Base-by-base conservation (phyloP, 1,140 invertebrate species). In the Trissolcus basalis region DNA sequence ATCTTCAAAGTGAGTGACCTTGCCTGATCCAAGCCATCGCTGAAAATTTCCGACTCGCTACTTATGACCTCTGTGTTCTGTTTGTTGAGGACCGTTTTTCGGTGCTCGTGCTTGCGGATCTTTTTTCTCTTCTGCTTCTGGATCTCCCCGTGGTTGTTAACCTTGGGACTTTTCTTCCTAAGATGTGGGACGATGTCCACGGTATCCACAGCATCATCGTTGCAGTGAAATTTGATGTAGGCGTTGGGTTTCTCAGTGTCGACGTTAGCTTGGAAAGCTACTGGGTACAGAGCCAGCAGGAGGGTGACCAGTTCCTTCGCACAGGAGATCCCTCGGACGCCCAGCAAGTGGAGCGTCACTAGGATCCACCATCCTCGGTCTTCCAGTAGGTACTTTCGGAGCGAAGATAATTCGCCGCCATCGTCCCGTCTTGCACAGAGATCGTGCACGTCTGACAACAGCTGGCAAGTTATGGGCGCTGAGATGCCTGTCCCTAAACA, bases 321-420 rank as follows among this genome's bases (percentile, higher is more conserved):
- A 76, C 91, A 92, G 3, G 90, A 90, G 13, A 92, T 71, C 11
- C 90, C 90, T 80, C 91, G 82, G 1, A 91, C 89, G 1, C 91
- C 91, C 4, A 92, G 79, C 0, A 89, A 81, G 27, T 90, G 87
- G 5, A 93, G 86, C 36, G 90, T 86, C 43, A 90, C 88, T 9
- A 93, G 82, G 53, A 89, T 90, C 49, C 90, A 86, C 92, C 92
- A 93, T 9, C 92, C 92, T 51, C 90, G 85, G 15, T 91, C 91
- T 3, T 88, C 86, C 0, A 91, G 82, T 49, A 92, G 69, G 78
- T 92, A 91, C 48, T 87, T 89, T 33, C 89, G 87, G 33, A 93
- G 78, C 8, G 86, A 68, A 2, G 79, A 58, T 11, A 90, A 79
- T 70, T 90, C 87, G 13, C 78, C 83, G 10, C 83, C 84, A 80